Evolutionary conservation across 2,888 invertebrate species (phyloP), one percentile per base, ranked within the genome.

Genomic region (Dioctria linearis): DNA sequence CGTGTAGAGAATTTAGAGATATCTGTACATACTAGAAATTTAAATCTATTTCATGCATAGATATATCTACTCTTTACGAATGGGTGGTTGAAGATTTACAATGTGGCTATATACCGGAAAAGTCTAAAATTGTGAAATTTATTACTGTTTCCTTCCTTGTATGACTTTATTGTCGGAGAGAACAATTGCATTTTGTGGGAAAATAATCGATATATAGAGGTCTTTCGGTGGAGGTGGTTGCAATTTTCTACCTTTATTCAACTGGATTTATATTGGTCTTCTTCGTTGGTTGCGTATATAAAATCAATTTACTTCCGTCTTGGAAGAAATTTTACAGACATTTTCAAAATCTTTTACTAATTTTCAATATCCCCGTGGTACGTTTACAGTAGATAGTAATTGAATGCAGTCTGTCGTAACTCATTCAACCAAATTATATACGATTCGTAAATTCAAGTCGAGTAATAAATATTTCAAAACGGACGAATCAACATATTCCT

Each of bases 121-220:
- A 73, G 59, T 59, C 73, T 73, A 42, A 54, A 51, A 71, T 71
- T 69, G 11, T 51, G 13, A 13, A 9, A 73, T 73, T 73, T 73
- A 73, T 73, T 3, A 57, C 57, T 73, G n/a, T 37, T 61, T 61
- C 61, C 61, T 39, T 61, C 61, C 61, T 11, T 54, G 11, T 54
- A n/a, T 4, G 4, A 4, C 11, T n/a, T 11, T 54, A 8, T n/a
- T 54, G 54, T 25, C 25, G 25, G 25, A 25, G 54, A 54, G 11
- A 54, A 54, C 54, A 54, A 54, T 54, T 54, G 54, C 54, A 54
- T 54, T 46, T 54, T n/a, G n/a, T 11, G 54, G 9, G 11, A 54
- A 54, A 54, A 8, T 11, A 25, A 25, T 25, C 2, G 25, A 2
- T n/a, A n/a, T n/a, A n/a, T 25, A 25, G 4, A 4, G 54, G 6